A percentile compares a stretch with the other conserved stretches of the same genome.
phyloP scores from a whole-genome alignment of 2,113 vertebrate genomes.

The Megaptera novaeangliae region DNA sequence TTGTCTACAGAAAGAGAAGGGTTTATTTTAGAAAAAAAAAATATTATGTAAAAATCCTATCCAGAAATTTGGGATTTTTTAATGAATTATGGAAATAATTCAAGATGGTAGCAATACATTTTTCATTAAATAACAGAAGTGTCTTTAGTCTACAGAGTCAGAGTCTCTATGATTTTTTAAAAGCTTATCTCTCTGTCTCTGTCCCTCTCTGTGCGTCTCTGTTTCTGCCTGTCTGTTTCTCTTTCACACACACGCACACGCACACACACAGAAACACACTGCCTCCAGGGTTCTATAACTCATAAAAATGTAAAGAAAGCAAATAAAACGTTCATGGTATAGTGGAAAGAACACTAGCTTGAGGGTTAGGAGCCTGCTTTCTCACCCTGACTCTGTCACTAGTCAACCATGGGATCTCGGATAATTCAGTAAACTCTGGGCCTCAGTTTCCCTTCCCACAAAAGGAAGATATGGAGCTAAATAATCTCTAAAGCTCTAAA shows the following conservation, averaged over 20 bases:
- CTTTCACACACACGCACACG: neutral
- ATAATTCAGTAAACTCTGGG: neutral
- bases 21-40: neutral
- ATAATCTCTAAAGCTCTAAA: neutral
- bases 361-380: neutral
- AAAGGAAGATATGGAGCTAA: neutral
- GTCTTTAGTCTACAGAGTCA: neutral
- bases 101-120: neutral
- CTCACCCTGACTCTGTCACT: neutral
- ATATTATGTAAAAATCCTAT: neutral
- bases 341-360: neutral
- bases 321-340: neutral
- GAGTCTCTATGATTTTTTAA: neutral
- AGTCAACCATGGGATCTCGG: neutral
- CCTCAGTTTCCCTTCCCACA: neutral
- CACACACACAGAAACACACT: neutral
- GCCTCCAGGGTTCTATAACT: neutral
- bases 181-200: neutral
- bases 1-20: neutral
- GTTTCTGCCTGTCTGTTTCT: no score
- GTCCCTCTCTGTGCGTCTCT: neutral
- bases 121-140: conserved; percentile 23
- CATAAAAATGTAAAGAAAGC: neutral
- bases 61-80: neutral
- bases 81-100: neutral